phyloP scores from a whole-genome alignment of 2,888 invertebrate genomes.

The Arge pagana region DNA sequence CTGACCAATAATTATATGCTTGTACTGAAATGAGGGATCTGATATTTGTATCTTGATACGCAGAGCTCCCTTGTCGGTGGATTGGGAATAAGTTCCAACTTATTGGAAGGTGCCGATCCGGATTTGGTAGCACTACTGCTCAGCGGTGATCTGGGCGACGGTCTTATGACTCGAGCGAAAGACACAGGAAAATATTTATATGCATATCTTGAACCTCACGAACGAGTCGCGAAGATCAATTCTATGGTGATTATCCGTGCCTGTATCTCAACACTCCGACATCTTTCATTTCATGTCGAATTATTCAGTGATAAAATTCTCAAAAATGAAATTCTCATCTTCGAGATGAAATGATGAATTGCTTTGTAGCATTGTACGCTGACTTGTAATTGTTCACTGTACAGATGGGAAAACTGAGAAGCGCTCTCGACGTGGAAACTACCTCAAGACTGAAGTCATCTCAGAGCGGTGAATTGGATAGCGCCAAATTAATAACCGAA shows the following conservation, averaged over 20 bases:
- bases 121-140: slow-evolving; percentile 50
- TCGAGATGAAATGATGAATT: too few relatives aligned
- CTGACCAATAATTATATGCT: too few relatives aligned
- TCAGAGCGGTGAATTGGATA: slow-evolving; percentile 45
- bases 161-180: slow-evolving; percentile 86
- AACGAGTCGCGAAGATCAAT: slow-evolving; percentile 79
- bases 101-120: slow-evolving; percentile 55
- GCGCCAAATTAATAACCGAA: slow-evolving; percentile 57
- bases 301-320: too few relatives aligned
- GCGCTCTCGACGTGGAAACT: slow-evolving; percentile 75
- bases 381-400: slow-evolving; percentile 29
- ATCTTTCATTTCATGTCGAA: too few relatives aligned
- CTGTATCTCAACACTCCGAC: too few relatives aligned
- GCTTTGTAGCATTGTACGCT: slow-evolving; percentile 12
- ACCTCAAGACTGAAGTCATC: slow-evolving; percentile 57
- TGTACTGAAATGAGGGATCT: too few relatives aligned
- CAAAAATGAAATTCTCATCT: too few relatives aligned
- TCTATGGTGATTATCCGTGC: slow-evolving; percentile 71
- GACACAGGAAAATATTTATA: slow-evolving; percentile 85
- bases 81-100: slow-evolving; percentile 55
- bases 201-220: slow-evolving; percentile 68
- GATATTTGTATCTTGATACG: slow-evolving; percentile 29
- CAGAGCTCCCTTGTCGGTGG: slow-evolving; percentile 56
- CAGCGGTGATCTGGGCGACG: slow-evolving; percentile 69
- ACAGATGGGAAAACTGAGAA: slow-evolving; percentile 76